phyloP scores from a whole-genome alignment of 2,113 vertebrate species.

The Pedetes capensis region DNA sequence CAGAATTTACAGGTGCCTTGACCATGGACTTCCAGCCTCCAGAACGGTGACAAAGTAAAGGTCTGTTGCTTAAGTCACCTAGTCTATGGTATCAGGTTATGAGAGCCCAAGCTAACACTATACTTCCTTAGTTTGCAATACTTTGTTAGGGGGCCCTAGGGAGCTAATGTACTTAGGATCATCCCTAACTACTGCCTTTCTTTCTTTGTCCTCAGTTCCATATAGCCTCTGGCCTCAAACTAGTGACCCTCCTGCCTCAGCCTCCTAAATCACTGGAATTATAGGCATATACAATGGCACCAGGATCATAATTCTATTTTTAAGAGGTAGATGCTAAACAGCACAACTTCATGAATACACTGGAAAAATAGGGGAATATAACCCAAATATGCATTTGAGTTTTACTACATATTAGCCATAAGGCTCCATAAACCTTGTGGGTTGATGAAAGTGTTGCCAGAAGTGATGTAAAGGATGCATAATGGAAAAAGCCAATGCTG shows the following conservation, averaged over 20 bases:
- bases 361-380: no score
- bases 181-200: background rate
- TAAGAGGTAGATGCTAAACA: background rate
- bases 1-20: background rate
- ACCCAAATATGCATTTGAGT: no score
- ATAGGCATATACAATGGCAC: no score
- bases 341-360: no score
- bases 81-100: background rate
- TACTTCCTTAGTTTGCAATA: background rate
- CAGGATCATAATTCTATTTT: background rate
- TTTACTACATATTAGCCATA: no score
- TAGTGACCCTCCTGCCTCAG: background rate
- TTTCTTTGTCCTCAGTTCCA: background rate
- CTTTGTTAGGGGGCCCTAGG: background rate
- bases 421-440: no score
- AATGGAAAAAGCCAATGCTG: no score
- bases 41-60: background rate
- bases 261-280: background rate
- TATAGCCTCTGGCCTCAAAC: background rate
- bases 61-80: background rate
- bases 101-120: background rate
- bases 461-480: no score
- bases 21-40: background rate
- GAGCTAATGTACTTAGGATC: background rate
- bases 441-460: no score